Base-by-base conservation (phyloP, 1,140 invertebrate genomes). In the Asbolus verrucosus region DNA sequence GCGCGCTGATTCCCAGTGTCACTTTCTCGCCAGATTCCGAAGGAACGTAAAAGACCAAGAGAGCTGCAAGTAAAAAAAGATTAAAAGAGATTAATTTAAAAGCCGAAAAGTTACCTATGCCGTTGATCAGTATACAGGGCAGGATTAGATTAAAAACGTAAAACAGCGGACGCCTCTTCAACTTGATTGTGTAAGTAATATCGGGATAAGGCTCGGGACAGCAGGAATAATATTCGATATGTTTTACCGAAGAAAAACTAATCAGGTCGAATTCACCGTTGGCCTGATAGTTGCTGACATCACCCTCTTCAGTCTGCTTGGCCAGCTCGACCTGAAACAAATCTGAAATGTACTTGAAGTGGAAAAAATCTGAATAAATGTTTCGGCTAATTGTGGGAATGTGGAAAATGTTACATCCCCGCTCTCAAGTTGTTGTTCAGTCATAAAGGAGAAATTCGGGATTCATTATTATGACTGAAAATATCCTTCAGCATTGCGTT, bases 161-260 rank as follows among this genome's bases (percentile, higher is more conserved):
- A 80, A 96, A 96, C 85, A 96, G 88, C 0, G 94, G 94, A 73
- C 93, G 83, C 68, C 94, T 82, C 65, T 91, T 82, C 21, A 95
- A 82, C 61, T 89, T 88, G 73, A 91, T 91, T 74, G 87, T 85
- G 81, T 89, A 93, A 2, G 89, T 98, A 77, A 99, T 98, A 81
- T 99, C 96, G 59, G 97, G 88, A 77, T 95, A 96, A 16, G 94
- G 94, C 81, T 95, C 94, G 77, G 93, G 90, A 81, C 96, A 98
- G 83, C 96, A 98, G 2, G 95, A 96, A 84, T 98, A 98, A 36
- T 73, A 88, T 66, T 92, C 87, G 43, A 91, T 86, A 82, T 93
- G 88, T 70, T 88, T 84, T 21, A 86, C 85, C 0, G 91, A 90
- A 0, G 87, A 86, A 76, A 94, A 91, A 76, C 89, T 88, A 6